Evolutionary conservation across 2,888 invertebrate genomes (phyloP), one percentile per base, ranked within the genome.

Genomic region (Agonum fuliginosum): DNA sequence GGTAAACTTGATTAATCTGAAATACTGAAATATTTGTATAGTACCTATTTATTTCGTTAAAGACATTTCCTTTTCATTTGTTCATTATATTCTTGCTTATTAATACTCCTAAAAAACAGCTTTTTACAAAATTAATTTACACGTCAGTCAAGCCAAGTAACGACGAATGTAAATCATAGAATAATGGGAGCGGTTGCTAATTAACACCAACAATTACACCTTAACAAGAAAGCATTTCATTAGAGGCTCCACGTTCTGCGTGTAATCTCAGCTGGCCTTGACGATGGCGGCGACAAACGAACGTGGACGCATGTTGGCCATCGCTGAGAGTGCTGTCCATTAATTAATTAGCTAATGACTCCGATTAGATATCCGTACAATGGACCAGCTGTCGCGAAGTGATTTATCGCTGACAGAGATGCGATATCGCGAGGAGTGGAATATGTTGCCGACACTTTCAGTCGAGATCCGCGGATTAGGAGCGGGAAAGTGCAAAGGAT

Each of bases 281-380:
- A 22, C 54, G 54, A 24, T 20, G 54, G n/a, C 22, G 54, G 12
- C 22, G 22, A 20, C 20, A 54, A n/a, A 54, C 22, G 54, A 54
- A 54, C 54, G 54, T 54, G 24, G 54, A 54, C 54, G 12, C 54
- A 54, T 12, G 37, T 37, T 54, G 10, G 37, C 37, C n/a, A n/a
- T 37, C n/a, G 37, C 48, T 34, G 34, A 34, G 48, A 37, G 37
- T 37, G 48, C 30, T 71, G 71, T 27, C 48, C 27, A 19, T 27
- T 71, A 71, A 48, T 71, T 71, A 71, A 71, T 71, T 71, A 71
- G 17, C 71, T 71, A 71, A 71, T 71, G 71, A 71, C 30, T 5
- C 17, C 71, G 48, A 71, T 70, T 71, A 71, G 71, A 71, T 71
- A 71, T 46, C 5, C 24, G 14, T 19, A 51, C 71, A 71, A 71